A percentile compares a stretch with the other conserved stretches of the same genome.
Conservation (phyloP, 2,888 invertebrate species). For the Papilio elwesi region DNA sequence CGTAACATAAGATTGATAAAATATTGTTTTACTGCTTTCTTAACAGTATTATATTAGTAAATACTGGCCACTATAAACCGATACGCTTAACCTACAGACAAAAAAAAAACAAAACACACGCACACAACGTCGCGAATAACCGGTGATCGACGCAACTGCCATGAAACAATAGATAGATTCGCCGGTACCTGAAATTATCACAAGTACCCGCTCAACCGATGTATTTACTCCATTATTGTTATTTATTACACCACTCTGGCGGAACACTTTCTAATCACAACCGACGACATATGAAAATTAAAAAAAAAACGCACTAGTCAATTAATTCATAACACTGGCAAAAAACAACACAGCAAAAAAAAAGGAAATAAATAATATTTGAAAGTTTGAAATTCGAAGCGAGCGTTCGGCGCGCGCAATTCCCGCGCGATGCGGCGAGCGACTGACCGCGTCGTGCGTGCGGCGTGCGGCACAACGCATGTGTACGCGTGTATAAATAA, state of each 20-base stretch:
- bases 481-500: constrained; percentile 53
- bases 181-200: constrained; percentile 70
- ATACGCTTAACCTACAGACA: not conserved
- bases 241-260: constrained; percentile 63
- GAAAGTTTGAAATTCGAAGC: constrained; percentile 52
- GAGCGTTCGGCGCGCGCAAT: constrained; percentile 57
- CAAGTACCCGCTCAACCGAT: constrained; percentile 60
- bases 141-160: constrained; percentile 65
- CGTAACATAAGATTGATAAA: not conserved
- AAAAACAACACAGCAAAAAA: too few species aligned
- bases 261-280: constrained; percentile 65
- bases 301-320: constrained; percentile 45
- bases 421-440: constrained; percentile 58
- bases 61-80: constrained; percentile 5
- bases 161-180: constrained; percentile 59
- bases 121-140: constrained; percentile 49
- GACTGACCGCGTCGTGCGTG: constrained; percentile 45
- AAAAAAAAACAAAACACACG: constrained; percentile 31
- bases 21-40: not conserved
- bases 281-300: constrained; percentile 51
- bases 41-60: not conserved
- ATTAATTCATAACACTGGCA: constrained; percentile 45
- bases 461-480: constrained; percentile 56
- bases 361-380: constrained; percentile 46
- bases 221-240: constrained; percentile 65